Conservation (phyloP, 2,797 vertebrate species). For the Onychomys leucogaster region DNA sequence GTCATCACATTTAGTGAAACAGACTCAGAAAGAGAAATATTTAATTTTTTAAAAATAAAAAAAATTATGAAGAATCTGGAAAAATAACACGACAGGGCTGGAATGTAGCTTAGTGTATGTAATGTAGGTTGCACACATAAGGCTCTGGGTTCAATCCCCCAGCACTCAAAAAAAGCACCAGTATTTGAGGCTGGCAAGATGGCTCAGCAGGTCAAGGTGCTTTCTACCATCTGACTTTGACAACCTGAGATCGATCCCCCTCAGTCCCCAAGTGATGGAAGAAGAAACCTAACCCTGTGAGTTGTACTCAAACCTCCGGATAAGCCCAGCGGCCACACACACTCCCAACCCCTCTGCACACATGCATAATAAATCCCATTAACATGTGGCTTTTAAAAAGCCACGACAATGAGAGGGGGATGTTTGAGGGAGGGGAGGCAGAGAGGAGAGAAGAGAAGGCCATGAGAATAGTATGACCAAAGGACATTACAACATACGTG, state of each 20-base stretch:
- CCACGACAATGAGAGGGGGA: not conserved
- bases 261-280: not conserved
- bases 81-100: no score
- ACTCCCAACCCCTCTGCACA: not conserved
- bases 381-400: not conserved
- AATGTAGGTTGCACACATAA: not conserved
- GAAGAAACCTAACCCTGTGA: not conserved
- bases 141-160: not conserved
- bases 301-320: not conserved
- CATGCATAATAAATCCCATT: not conserved
- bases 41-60: not conserved
- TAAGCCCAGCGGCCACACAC: not conserved
- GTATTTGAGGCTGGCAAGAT: not conserved
- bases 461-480: not conserved
- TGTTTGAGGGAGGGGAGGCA: not conserved
- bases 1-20: not conserved
- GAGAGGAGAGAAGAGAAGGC: not conserved
- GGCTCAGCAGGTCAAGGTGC: not conserved
- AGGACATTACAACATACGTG: no score
- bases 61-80: not conserved
- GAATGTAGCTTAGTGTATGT: no score
- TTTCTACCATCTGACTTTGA: not conserved
- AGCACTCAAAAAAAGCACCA: not conserved
- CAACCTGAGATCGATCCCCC: no score
- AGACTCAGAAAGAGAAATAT: not conserved